A percentile compares a stretch with the other conserved stretches of the same genome.
Evolutionary conservation across 2,888 invertebrate genomes (phyloP).

Genomic region (Hydraecia micacea): DNA sequence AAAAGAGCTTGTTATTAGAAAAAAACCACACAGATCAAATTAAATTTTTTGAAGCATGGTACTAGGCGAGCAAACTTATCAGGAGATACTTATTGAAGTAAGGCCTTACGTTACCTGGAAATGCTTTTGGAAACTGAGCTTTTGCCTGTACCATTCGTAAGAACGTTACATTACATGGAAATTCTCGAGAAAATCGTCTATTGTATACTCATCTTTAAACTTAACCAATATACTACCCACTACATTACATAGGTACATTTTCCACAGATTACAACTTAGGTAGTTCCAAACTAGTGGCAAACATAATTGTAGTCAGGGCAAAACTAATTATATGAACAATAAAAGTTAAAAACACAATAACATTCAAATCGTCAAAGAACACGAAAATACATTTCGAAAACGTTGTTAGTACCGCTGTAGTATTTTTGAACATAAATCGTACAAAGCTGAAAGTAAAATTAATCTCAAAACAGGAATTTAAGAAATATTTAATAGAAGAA

Average conservation of each 20-base stretch:
- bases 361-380: background rate
- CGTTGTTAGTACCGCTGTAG: background rate
- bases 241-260: background rate
- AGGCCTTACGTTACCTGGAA: too few relatives aligned
- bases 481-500: slow-evolving; percentile 26
- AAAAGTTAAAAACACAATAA: background rate
- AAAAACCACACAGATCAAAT: too few relatives aligned
- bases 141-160: too few relatives aligned
- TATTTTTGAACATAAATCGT: background rate
- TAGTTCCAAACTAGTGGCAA: background rate
- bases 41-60: too few relatives aligned
- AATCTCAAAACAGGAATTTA: slow-evolving; percentile 23
- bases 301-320: background rate
- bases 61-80: too few relatives aligned
- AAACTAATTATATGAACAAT: background rate
- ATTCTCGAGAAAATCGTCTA: too few relatives aligned
- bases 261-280: background rate
- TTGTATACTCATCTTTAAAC: too few relatives aligned
- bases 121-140: too few relatives aligned
- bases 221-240: too few relatives aligned
- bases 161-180: too few relatives aligned
- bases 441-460: slow-evolving; percentile 12
- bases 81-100: too few relatives aligned
- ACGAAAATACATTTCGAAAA: background rate
- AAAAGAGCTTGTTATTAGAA: too few relatives aligned